Evolutionary conservation across 2,888 invertebrate species (phyloP), one percentile per base, ranked within the genome.

Genomic region (Antitype chi): DNA sequence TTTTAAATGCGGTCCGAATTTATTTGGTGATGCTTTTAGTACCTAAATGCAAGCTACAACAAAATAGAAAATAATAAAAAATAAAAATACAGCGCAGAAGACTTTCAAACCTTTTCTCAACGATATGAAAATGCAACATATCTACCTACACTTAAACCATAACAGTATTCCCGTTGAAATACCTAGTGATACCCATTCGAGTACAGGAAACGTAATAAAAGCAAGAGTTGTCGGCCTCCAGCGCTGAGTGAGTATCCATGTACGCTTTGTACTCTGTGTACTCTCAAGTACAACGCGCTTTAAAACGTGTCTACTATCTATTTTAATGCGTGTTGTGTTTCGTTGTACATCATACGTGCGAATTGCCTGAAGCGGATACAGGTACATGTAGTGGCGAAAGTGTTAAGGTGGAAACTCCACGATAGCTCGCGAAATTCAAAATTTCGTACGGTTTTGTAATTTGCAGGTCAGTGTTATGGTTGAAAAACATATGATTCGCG

Each of bases 161-260:
- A 85, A 76, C n/a, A 70, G 70, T 62, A 69, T 60, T 53, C n/a
- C 49, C 38, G 28, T 23, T 69, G 53, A 66, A 80, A 68, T 84
- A 43, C 66, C 63, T 70, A 59, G 63, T 70, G 70, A 64, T 76
- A 81, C 71, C 70, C n/a, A 67, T 70, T 76, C 49, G 70, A 76
- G 74, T 72, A 80, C 72, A 80, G 81, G 77, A 84, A 80, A 73
- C 75, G 66, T 71, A 89, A 84, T 85, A 88, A 84, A 89, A 87
- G 80, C 82, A 84, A 77, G 79, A 84, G 82, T 85, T 84, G 81
- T 85, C 80, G 13, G 86, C 79, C 75, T 76, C 70, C 62, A 59
- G 78, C 64, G 63, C 67, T 77, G 81, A 89, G 90, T 89, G 85
- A 74, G 83, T 84, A 87, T 81, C 73, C 87, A 38, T 84, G 83